These are phyloP conservation scores for Sphaerophoria rueppellii DNA, from an alignment of 2,888 invertebrate genomes.

Conservation along the genomic window DNA sequence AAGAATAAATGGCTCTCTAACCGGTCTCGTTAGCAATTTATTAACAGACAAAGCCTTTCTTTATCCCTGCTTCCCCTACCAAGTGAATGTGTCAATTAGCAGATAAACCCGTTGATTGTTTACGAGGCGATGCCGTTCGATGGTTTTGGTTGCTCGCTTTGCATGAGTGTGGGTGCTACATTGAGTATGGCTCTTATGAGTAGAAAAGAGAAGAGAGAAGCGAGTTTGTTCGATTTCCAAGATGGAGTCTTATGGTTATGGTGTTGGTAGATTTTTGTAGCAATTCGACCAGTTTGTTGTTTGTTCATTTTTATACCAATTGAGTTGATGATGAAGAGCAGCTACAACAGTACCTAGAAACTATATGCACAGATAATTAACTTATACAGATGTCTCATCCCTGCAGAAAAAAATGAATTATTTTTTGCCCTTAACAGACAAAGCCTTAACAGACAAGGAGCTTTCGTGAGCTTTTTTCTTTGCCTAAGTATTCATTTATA, in stretches of 20 bases:
- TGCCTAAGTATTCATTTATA: too few species aligned
- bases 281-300: conserved; percentile 59
- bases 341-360: background rate
- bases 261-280: background rate
- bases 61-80: conserved; percentile 45
- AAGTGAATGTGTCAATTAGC: conserved; percentile 68
- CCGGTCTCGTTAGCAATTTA: conserved; percentile 69
- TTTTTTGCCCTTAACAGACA: too few species aligned
- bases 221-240: conserved; percentile 57
- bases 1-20: conserved; percentile 67
- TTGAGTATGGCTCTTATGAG: too few species aligned
- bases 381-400: too few species aligned
- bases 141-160: background rate
- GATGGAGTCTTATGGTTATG: conserved; percentile 60
- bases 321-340: background rate
- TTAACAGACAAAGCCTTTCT: conserved; percentile 60
- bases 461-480: too few species aligned
- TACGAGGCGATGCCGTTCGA: background rate
- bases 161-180: background rate
- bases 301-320: conserved; percentile 66
- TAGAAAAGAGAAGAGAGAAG: conserved; percentile 2
- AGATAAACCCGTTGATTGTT: conserved; percentile 65
- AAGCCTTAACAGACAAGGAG: too few species aligned
- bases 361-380: too few species aligned
- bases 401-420: too few species aligned